Conservation (phyloP, 2,888 invertebrate species). For the Catocala fraxini region DNA sequence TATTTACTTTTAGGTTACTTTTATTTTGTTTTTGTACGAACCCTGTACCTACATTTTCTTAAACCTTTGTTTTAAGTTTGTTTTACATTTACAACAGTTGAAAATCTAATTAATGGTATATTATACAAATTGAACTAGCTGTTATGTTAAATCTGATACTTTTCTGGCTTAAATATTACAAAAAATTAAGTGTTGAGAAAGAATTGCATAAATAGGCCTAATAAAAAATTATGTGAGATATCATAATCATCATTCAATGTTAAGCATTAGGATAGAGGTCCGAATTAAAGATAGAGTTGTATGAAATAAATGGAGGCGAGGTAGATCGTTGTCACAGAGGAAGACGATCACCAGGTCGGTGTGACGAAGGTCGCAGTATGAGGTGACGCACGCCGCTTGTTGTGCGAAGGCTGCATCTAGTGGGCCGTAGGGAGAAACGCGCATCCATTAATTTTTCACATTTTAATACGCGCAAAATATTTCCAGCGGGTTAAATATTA, state of each 20-base stretch:
- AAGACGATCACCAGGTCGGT: conserved; percentile 26
- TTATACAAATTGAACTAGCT: too few relatives aligned
- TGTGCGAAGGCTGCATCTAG: conserved; percentile 34
- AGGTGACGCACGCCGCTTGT: conserved; percentile 22
- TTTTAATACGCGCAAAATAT: conserved; percentile 88
- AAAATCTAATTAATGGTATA: too few relatives aligned
- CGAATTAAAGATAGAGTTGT: conserved; percentile 1
- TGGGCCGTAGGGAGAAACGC: conserved; percentile 60
- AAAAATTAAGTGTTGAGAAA: too few relatives aligned
- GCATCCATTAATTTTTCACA: conserved; percentile 83
- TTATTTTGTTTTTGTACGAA: conserved; percentile 37
- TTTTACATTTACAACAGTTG: background rate
- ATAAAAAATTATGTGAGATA: conserved; percentile 2
- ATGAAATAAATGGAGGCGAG: background rate
- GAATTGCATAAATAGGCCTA: conserved; percentile 12
- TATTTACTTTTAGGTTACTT: conserved; percentile 39
- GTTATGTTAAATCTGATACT: too few relatives aligned
- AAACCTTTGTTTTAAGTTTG: background rate
- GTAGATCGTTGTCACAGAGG: background rate
- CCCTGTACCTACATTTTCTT: conserved; percentile 19
- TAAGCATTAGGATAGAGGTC: background rate
- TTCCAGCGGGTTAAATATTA: conserved; percentile 85
- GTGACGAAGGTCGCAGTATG: conserved; percentile 37
- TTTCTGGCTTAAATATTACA: too few relatives aligned
- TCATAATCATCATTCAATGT: background rate